Evolutionary conservation across 2,888 invertebrate genomes (phyloP), one percentile per base, ranked within the genome.

Genomic region (Hydraecia micacea): DNA sequence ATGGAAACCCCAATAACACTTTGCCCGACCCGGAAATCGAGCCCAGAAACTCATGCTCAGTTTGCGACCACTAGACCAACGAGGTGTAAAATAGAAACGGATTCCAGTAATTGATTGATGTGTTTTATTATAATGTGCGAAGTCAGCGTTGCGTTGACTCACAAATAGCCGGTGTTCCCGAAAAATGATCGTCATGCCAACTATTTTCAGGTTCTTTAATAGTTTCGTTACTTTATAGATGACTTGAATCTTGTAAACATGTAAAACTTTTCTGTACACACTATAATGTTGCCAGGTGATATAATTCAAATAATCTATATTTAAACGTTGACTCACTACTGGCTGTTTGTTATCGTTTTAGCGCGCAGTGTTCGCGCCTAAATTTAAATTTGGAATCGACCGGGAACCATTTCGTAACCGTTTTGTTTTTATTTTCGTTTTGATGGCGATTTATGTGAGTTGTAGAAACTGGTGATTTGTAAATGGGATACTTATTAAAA

Each of bases 371-470:
- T 92, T 93, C 91, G 92, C 95, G 94, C 94, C 92, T 90, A 92
- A 93, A 92, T 93, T 94, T 94, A 93, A 94, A 94, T 91, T 91
- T 92, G 92, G 94, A 93, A 91, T 90, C 85, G 88, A 86, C 86
- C 73, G 78, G 83, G 84, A 88, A 73, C 85, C 73, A 89, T 93
- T 93, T 93, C 93, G 92, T 91, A 92, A 93, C 88, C 28, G 85
- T 81, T 86, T 83, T 87, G 89, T 91, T 90, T 86, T 87, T 89
- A 77, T 88, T 87, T 83, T 85, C 70, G 75, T 81, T 87, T 85
- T 81, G 78, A 77, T 81, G 63, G 68, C 60, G 73, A 79, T 86
- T 81, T 78, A 84, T 73, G 70, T 42, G 79, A 73, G 65, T 68
- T 65, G 74, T 69, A 67, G 69, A 63, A 75, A 60, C 60, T 63